phyloP scores from a whole-genome alignment of 2,797 vertebrate species.

The Argyrosomus regius region DNA sequence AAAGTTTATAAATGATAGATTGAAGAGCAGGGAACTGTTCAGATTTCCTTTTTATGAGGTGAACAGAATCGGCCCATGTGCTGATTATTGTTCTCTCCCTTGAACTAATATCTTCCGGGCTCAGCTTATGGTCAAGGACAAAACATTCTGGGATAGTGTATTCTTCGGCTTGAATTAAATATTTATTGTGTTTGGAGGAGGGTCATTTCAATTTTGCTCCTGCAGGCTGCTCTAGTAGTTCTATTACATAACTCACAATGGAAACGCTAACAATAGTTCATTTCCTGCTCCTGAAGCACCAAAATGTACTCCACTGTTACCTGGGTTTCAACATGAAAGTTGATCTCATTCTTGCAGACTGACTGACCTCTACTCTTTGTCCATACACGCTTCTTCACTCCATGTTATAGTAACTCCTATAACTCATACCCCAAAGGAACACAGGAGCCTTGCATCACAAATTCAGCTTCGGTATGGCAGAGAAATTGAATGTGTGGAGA shows the following conservation, averaged over 20 bases:
- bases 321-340: constrained; percentile 61
- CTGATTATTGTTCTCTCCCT: constrained; percentile 67
- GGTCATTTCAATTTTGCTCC: constrained; percentile 76
- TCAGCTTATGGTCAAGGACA: constrained; percentile 68
- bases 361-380: constrained; percentile 56
- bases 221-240: constrained; percentile 49
- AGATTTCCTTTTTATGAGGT: constrained; percentile 67
- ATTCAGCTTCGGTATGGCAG: constrained; percentile 42
- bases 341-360: constrained; percentile 47
- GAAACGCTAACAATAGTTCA: constrained; percentile 71
- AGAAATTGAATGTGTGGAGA: constrained; percentile 39
- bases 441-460: constrained; percentile 31
- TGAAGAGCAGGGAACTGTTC: constrained; percentile 57
- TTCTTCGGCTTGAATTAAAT: constrained; percentile 77
- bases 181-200: constrained; percentile 78
- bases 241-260: constrained; percentile 69
- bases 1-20: constrained; percentile 81
- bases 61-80: constrained; percentile 48
- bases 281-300: constrained; percentile 64
- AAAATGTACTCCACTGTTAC: constrained; percentile 53
- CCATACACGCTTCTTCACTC: constrained; percentile 39
- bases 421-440: constrained; percentile 50
- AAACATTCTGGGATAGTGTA: constrained; percentile 57
- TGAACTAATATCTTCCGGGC: constrained; percentile 63
- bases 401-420: constrained; percentile 15